Evolutionary conservation across 2,888 invertebrate species (phyloP), one percentile per base, ranked within the genome.

Genomic region (Sthenelais limicola): DNA sequence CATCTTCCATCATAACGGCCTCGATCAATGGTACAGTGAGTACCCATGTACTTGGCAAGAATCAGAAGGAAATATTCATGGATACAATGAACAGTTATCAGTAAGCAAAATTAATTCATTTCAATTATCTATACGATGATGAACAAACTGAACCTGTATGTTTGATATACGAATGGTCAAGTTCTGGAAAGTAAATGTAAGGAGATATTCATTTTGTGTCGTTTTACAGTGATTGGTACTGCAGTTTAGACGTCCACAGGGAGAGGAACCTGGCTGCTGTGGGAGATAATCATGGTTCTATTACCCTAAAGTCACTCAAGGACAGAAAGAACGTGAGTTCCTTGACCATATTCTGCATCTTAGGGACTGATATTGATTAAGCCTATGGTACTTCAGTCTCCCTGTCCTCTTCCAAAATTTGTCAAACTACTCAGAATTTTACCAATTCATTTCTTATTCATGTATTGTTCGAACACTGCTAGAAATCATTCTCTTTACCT

Each of bases 21-120:
- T 82, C 84, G 3, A 80, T 85, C 9, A 82, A 84, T 78, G 85
- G 85, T 5, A 81, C 78, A 70, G 81, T 86, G 24, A 79, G 77
- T 5, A 70, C 82, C 3, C 79, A 82, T 48, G 82, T 84, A 75
- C 74, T 83, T 71, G 77, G 79, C n/a, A 38, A 33, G 28, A 76
- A 73, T 73, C 68, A 77, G 75, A 69, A 26, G 0, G 35, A 52
- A 26, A 49, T 32, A 12, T 35, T 69, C 35, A 47, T 52, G 52
- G 69, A 69, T 26, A 69, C 69, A 33, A 70, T 77, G 74, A 74
- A 81, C 68, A 78, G 76, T 56, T 73, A 77, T 72, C 78, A 81
- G 81, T 81, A 73, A 76, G 80, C 77, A 35, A 12, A 18, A 18
- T 43, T 43, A 43, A 43, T 9, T 43, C 43, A 43, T 9, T 9